Percentiles rank a stretch among this genome's conserved stretches.
Evolutionary conservation across 2,113 vertebrate species (phyloP).

Genomic region (Alligator mississippiensis): DNA sequence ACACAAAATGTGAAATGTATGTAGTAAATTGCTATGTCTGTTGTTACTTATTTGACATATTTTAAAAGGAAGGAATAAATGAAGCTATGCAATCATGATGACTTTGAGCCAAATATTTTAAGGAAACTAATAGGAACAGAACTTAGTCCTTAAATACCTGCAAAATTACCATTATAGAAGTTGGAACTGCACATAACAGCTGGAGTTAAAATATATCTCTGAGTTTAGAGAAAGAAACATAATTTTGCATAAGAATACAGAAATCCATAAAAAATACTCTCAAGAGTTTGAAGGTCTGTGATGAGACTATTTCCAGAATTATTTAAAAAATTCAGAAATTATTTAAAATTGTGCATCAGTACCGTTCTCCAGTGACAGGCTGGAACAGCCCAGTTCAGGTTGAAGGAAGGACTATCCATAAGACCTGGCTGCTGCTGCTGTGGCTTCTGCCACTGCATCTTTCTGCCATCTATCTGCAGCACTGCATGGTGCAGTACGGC

Average conservation of each 20-base stretch:
- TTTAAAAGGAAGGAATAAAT: background rate
- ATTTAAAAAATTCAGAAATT: too few relatives aligned
- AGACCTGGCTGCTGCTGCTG: too few relatives aligned
- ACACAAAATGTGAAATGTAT: accelerated
- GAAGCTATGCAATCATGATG: background rate
- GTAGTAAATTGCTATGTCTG: background rate
- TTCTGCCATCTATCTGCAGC: too few relatives aligned
- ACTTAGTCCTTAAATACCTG: background rate
- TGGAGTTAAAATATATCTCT: background rate
- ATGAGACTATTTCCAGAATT: background rate
- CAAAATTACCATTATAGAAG: background rate
- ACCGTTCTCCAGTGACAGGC: too few relatives aligned
- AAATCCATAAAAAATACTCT: background rate
- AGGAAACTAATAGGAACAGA: background rate
- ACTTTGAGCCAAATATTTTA: background rate
- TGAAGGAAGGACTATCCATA: too few relatives aligned
- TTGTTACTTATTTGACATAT: background rate
- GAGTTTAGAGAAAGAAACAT: background rate
- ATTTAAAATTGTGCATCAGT: too few relatives aligned
- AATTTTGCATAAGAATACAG: background rate
- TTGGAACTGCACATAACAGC: background rate
- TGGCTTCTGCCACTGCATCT: too few relatives aligned
- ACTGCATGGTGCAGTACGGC: too few relatives aligned
- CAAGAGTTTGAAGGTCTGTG: background rate
- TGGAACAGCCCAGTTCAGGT: too few relatives aligned